Conservation (phyloP, 2,797 vertebrate species). For the Hozukius guyotensis region DNA sequence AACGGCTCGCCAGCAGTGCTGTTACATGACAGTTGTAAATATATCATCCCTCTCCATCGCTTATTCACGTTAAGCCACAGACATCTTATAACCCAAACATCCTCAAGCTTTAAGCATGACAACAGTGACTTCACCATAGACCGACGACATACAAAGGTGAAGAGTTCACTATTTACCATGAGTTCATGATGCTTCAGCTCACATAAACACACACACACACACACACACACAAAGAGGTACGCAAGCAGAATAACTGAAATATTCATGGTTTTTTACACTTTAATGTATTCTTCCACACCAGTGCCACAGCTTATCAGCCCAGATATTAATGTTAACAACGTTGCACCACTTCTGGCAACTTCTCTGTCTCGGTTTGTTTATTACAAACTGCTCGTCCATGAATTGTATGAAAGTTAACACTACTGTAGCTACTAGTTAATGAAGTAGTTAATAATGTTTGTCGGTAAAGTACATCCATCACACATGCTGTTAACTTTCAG, state of each 20-base stretch:
- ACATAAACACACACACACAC: not conserved
- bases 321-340: conserved; percentile 8
- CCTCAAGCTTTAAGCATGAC: not conserved
- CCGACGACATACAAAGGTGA: not conserved
- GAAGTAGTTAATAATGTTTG: not conserved
- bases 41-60: not conserved
- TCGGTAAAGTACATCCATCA: not conserved
- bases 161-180: not conserved
- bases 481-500: not conserved
- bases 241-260: conserved; percentile 11
- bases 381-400: not conserved
- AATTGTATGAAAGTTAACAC: not conserved
- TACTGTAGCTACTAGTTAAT: not conserved
- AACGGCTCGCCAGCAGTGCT: not conserved
- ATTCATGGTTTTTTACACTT: conserved; percentile 26
- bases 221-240: not conserved
- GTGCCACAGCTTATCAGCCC: not conserved
- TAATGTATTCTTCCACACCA: conserved; percentile 30
- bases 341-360: not conserved
- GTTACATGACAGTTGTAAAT: conserved; percentile 5
- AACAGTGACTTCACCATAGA: not conserved
- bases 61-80: conserved; percentile 6
- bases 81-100: conserved; percentile 4
- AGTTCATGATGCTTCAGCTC: not conserved
- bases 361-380: not conserved